Base-by-base conservation (phyloP, 2,888 invertebrate genomes). In the Cosmorhoe ocellata region DNA sequence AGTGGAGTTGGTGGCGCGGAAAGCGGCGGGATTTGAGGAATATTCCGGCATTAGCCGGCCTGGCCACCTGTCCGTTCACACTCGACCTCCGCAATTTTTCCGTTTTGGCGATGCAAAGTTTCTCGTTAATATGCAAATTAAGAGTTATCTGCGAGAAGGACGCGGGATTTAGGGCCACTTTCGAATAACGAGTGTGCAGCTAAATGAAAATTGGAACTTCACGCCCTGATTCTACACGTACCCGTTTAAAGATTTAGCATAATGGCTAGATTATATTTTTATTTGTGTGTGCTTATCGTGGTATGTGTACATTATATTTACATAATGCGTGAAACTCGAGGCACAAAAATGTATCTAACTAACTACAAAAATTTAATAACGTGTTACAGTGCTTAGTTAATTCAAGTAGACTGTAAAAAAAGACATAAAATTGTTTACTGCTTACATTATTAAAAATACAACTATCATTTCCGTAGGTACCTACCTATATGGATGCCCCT, bases 71-170 rank as follows among this genome's bases (percentile, higher is more conserved):
- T 64, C 74, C 60, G 77, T 81, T 89, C 89, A 74, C 88, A 88
- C 71, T 75, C 76, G 69, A 74, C 74, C 79, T 74, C 68, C 65
- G 71, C 76, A 79, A 79, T 87, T 88, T 89, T 89, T 88, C 79
- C 78, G 74, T 79, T 79, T 80, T 73, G 76, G 72, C 76, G 75
- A 83, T 84, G 83, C 86, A 84, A 86, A 87, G 80, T 86, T 86
- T 83, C 88, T 88, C 85, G 85, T 88, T 88, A 88, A 85, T 86
- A 88, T 88, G 88, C 79, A 88, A 88, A 88, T 88, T 79, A 82
- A 84, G 82, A 84, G 81, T 81, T 81, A 84, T 84, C 86, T 85
- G 79, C 69, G 69, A 73, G 67, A 76, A 74, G 80, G 81, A 81
- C 76, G 69, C 69, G 63, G 74, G 77, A 76, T 78, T 82, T 76